Base-by-base conservation (phyloP, 2,888 invertebrate species). In the Diarsia brunnea region DNA sequence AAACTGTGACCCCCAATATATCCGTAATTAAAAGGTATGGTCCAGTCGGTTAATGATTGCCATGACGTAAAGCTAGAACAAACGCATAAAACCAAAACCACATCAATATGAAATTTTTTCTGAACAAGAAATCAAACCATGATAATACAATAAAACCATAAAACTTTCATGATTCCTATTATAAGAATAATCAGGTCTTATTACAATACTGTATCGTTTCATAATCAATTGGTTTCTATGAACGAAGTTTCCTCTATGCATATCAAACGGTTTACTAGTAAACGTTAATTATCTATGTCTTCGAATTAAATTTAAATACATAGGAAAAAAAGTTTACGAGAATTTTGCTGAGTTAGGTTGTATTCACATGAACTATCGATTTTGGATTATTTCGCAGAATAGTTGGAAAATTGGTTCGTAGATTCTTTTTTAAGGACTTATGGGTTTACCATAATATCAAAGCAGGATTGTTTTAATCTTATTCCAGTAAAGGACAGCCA, bases 241-340 rank as follows among this genome's bases (percentile, higher is more conserved):
- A 68, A 75, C 11, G 2, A 58, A 67, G 8, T 31, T 12, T 43
- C 11, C 16, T 78, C 21, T 78, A 27, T 19, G 27, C 53, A 27
- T 75, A 49, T 49, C 8, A 14, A 75, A 31, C 21, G 2, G 19
- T 8, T 78, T n/a, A 68, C 69, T 21, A 31, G 43, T 12, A 27
- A 77, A 19, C 45, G 11, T 45, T 21, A 47, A 64, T 53, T 27
- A 27, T 12, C 53, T 8, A 38, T n/a, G 47, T 78, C 55, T 49
- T n/a, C 2, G 49, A 58, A 78, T 49, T 38, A 2, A 14, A 27
- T 55, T 8, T 16, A n/a, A 27, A 31, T 5, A 7, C 10, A 45
- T 1, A 75, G 14, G 14, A 16, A 27, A 16, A 27, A 49, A 49
- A 21, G 21, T 38, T 61, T 21, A 38, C 61, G 31, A 61, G 61